Conservation (phyloP, 2,888 invertebrate genomes). For the Thyatira batis region DNA sequence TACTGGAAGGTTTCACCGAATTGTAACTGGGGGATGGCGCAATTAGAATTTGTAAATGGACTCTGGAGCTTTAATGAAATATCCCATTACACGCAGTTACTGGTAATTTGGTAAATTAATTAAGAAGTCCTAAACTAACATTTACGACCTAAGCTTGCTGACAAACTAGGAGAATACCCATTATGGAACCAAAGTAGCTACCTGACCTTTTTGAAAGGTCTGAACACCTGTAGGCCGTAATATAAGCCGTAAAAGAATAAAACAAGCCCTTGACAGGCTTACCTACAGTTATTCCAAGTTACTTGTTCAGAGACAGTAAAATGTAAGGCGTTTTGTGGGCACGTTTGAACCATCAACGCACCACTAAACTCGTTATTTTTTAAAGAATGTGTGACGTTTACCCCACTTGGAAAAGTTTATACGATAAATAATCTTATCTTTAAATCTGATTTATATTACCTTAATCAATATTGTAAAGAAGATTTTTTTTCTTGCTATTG, state of each 20-base stretch:
- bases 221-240: slow-evolving; percentile 17
- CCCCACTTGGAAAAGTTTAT: not conserved
- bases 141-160: slow-evolving; percentile 13
- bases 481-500: too few relatives aligned
- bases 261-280: not conserved
- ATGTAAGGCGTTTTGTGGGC: not conserved
- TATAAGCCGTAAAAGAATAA: not conserved
- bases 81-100: slow-evolving; percentile 15
- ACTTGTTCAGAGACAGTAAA: not conserved
- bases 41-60: slow-evolving; percentile 12
- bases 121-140: slow-evolving; percentile 27
- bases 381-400: not conserved
- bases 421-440: not conserved
- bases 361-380: not conserved
- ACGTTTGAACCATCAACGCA: too few relatives aligned
- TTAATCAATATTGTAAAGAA: too few relatives aligned
- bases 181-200: slow-evolving; percentile 17
- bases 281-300: not conserved
- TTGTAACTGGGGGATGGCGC: not conserved
- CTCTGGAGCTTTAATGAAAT: slow-evolving; percentile 19
- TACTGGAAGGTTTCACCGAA: not conserved
- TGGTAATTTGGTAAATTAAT: slow-evolving; percentile 31
- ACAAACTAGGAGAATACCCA: slow-evolving; percentile 16
- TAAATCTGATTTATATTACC: not conserved
- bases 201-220: slow-evolving; percentile 18